phyloP scores from a whole-genome alignment of 1,140 invertebrate genomes.

The Epicauta chinensis region DNA sequence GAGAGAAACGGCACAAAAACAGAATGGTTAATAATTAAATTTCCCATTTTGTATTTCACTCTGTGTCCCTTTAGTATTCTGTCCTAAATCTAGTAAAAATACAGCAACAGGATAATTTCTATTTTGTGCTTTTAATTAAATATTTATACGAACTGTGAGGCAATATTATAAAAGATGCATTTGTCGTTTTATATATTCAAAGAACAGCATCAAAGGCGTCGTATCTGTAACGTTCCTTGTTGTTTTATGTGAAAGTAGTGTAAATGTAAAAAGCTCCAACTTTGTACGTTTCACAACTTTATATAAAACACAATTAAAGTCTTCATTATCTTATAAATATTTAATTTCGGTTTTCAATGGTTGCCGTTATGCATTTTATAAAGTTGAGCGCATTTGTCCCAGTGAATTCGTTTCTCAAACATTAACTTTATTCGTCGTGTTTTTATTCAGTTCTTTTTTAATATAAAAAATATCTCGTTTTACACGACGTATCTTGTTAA shows the following conservation, averaged over 20 bases:
- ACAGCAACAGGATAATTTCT: conserved; percentile 4
- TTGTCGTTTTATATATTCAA: conserved; percentile 11
- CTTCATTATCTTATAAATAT: conserved; percentile 14
- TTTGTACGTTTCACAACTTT: no score
- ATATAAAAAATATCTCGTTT: no score
- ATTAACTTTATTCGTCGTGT: background rate
- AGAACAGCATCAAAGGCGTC: conserved; percentile 3
- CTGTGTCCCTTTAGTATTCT: no score
- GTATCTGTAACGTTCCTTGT: no score
- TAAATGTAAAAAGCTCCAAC: no score
- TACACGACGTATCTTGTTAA: background rate
- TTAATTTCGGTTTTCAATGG: conserved; percentile 1
- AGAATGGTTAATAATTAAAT: conserved; percentile 11
- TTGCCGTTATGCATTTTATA: background rate
- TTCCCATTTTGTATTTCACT: conserved; percentile 4
- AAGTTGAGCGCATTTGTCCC: conserved; percentile 2
- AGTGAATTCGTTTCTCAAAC: no score
- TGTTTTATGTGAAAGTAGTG: no score
- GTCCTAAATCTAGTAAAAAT: conserved; percentile 9
- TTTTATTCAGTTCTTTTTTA: background rate
- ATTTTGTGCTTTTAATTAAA: conserved; percentile 14
- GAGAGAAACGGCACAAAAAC: no score
- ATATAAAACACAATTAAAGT: conserved; percentile 15
- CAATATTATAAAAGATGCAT: conserved; percentile 8
- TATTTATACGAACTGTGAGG: conserved; percentile 6